Percentiles rank a stretch among this genome's conserved stretches.
Evolutionary conservation across 2,113 vertebrate species (phyloP).

Genomic region (Panthera tigris): DNA sequence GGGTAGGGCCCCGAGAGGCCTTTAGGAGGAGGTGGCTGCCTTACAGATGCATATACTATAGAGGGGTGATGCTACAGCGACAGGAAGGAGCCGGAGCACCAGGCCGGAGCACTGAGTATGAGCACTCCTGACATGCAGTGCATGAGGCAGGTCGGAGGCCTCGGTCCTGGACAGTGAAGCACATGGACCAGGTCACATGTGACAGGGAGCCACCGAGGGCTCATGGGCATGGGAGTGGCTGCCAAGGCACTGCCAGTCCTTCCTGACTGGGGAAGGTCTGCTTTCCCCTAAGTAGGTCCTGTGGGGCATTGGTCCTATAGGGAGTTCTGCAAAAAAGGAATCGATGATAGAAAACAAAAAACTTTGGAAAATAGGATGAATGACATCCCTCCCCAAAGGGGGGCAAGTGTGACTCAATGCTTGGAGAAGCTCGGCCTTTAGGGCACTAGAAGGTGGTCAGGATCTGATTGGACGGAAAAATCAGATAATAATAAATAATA

Average conservation of each 20-base stretch:
- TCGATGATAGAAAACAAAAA: not conserved
- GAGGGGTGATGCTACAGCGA: not conserved
- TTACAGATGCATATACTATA: not conserved
- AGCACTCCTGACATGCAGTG: too few relatives aligned
- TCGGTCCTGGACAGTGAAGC: not conserved
- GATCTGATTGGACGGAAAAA: constrained; percentile 48
- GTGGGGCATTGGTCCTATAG: not conserved
- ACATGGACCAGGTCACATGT: rapidly evolving
- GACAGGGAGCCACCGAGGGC: not conserved
- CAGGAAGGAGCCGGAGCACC: rapidly evolving
- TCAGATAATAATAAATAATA: constrained; percentile 52
- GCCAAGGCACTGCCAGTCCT: not conserved
- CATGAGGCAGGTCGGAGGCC: not conserved
- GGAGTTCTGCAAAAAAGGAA: not conserved
- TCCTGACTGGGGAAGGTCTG: not conserved
- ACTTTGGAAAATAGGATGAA: not conserved
- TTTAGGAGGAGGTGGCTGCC: not conserved
- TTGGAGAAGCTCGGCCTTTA: not conserved
- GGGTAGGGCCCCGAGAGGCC: not conserved
- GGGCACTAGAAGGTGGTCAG: not conserved
- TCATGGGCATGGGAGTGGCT: rapidly evolving
- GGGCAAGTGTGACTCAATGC: not conserved
- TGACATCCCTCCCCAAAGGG: not conserved
- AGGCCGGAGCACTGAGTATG: not conserved
- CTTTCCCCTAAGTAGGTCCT: not conserved